Evolutionary conservation across 2,113 vertebrate genomes (phyloP), one percentile per base, ranked within the genome.

Genomic region (Ornithorhynchus anatinus): DNA sequence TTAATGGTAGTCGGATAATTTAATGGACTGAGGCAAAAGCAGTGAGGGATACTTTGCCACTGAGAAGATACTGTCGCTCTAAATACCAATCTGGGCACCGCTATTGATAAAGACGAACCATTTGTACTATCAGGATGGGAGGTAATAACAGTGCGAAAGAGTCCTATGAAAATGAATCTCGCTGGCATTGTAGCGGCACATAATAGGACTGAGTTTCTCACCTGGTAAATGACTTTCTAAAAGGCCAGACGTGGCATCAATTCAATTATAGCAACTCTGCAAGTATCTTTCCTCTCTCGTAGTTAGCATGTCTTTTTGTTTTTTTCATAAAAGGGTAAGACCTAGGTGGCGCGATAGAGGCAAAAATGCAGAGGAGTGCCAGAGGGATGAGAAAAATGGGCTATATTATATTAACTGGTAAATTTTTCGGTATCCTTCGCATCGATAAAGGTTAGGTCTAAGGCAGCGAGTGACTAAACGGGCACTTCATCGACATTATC

Each of bases 151-250:
- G 32, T 85, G 62, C 74, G 72, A 80, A 67, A 20, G 69, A 58
- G 66, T 72, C 80, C 75, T 69, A 59, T 51, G 68, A 82, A 84
- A 53, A 60, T 79, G 80, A 84, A 54, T 79, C 79, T 78, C 69
- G 6, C 5, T 66, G 75, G 66, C 47, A 67, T 66, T 73, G 44
- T 61, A 80, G 54, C 10, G 68, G 77, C 58, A 67, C 45, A 88
- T 82, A 73, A 85, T 72, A 84, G 52, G 75, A 81, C 75, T 82
- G 81, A 84, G 80, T 88, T 84, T 66, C 40, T 87, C 87, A 87
- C 84, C 73, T 71, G 43, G 53, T 51, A 70, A 89, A 82, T 82
- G 86, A 84, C 63, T 90, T 70, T 84, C 79, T 86, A 64, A 84
- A 85, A 84, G 69, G 53, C 66, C 67, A 79, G 38, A 52, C 47